A percentile compares a stretch with the other conserved stretches of the same genome.
Conservation (phyloP, 2,113 vertebrate genomes). For the Deroptyus accipitrinus region DNA sequence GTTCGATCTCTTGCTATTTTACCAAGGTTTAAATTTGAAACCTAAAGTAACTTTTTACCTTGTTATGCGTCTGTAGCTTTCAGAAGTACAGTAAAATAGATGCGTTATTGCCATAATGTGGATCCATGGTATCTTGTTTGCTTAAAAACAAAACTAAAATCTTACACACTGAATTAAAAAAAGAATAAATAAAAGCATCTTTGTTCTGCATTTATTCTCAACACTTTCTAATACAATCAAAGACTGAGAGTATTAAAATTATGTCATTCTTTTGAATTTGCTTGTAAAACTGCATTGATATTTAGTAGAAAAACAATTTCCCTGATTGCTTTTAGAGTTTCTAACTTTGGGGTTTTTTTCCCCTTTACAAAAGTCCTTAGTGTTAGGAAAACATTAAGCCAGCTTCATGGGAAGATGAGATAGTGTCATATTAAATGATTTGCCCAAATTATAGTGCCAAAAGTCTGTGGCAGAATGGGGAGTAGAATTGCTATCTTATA, state of each 20-base stretch:
- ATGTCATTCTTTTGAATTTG: neutral
- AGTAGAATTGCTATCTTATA: neutral
- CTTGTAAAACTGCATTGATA: neutral
- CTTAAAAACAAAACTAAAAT: neutral
- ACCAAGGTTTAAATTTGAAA: conserved; percentile 6
- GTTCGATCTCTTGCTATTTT: neutral
- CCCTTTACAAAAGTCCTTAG: neutral
- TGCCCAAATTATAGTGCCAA: neutral
- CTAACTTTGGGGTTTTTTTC: neutral
- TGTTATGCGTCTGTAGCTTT: neutral
- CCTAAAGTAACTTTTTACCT: conserved; percentile 16
- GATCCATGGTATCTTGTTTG: neutral
- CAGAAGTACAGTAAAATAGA: neutral
- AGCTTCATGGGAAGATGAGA: neutral
- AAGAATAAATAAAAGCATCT: neutral
- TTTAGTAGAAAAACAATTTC: neutral
- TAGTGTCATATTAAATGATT: neutral
- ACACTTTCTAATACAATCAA: neutral
- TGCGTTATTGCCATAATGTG: neutral
- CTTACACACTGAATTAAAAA: neutral
- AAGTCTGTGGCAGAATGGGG: neutral
- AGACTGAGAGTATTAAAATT: neutral
- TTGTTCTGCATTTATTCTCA: neutral
- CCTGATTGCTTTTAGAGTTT: neutral
- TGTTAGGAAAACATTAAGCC: neutral